Evolutionary conservation across 2,888 invertebrate genomes (phyloP).

Genomic region (Drosophila ustulata): DNA sequence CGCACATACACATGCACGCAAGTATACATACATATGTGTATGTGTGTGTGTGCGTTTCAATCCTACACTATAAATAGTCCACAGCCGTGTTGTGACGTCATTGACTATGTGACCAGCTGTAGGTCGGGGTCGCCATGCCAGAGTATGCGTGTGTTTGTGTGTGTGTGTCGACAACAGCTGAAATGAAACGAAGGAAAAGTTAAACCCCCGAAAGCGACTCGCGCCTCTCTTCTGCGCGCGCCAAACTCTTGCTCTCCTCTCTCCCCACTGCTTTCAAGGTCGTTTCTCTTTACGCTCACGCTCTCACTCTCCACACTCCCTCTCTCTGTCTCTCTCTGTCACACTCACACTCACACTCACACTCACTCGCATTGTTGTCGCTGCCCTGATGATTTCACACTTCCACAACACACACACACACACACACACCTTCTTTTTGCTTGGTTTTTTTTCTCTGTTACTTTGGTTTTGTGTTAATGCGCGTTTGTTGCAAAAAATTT

Average conservation of each 20-base stretch:
- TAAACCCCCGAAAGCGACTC: constrained; percentile 39
- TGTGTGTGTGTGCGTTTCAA: constrained; percentile 2
- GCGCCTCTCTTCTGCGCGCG: constrained; percentile 64
- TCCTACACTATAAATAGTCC: constrained; percentile 25
- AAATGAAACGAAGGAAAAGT: constrained; percentile 18
- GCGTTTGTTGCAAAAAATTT: neutral
- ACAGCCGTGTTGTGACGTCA: constrained; percentile 75
- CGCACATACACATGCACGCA: constrained; percentile 17
- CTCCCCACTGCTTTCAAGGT: constrained; percentile 62
- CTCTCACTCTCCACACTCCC: constrained; percentile 5
- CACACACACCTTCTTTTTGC: constrained; percentile 45
- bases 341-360: neutral
- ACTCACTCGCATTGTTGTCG: constrained; percentile 1
- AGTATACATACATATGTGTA: neutral
- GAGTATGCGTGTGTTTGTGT: constrained; percentile 10
- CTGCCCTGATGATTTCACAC: constrained; percentile 73
- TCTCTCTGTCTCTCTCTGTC: constrained; percentile 5
- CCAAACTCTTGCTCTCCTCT: constrained; percentile 28
- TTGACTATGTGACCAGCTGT: constrained; percentile 63
- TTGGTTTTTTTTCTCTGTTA: constrained; percentile 4
- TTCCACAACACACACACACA: constrained; percentile 43
- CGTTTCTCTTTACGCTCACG: constrained; percentile 49
- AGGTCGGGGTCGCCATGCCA: constrained; percentile 66
- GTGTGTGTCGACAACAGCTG: constrained; percentile 37
- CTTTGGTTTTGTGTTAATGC: constrained; percentile 5